Conservation (phyloP, 64 coral and sea anemone species). For the Exaiptasia diaphana region DNA sequence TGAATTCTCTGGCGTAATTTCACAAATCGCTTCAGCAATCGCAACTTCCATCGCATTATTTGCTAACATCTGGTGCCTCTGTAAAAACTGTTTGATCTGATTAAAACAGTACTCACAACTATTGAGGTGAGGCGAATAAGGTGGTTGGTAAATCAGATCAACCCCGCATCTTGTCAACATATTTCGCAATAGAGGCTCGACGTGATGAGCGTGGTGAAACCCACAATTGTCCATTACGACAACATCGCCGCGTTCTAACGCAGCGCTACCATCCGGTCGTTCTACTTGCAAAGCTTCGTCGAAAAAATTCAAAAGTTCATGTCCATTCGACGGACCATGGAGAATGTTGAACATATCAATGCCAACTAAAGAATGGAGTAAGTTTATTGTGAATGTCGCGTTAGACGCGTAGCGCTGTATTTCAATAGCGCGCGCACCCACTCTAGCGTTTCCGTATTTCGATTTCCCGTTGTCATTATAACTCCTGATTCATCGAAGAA, state of each 20-base stretch:
- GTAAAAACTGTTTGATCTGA: conserved; percentile 39
- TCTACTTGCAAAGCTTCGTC: conserved; percentile 32
- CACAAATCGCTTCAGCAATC: conserved; percentile 37
- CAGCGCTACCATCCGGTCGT: conserved; percentile 34
- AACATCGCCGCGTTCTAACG: conserved; percentile 29
- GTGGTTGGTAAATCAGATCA: conserved; percentile 56
- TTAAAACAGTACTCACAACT: conserved; percentile 61
- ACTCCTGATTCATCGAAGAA: conserved; percentile 55
- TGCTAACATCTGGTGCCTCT: conserved; percentile 37
- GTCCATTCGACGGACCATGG: conserved; percentile 52
- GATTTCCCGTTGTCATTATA: conserved; percentile 8
- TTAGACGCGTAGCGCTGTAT: conserved; percentile 29
- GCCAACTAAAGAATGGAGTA: conserved; percentile 58
- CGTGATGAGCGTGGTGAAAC: conserved; percentile 38
- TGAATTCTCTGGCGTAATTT: conserved; percentile 43
- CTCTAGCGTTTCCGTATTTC: conserved; percentile 22
- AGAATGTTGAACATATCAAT: conserved; percentile 60
- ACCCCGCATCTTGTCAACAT: conserved; percentile 49
- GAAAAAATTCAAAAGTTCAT: conserved; percentile 50
- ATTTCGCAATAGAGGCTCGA: conserved; percentile 50
- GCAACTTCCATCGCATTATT: conserved; percentile 45
- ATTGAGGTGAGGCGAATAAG: conserved; percentile 55
- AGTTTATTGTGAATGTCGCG: conserved; percentile 56
- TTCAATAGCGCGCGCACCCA: conserved; percentile 34
- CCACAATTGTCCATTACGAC: conserved; percentile 64